Base-by-base conservation (phyloP, 2,113 vertebrate species). In the Rana temporaria region DNA sequence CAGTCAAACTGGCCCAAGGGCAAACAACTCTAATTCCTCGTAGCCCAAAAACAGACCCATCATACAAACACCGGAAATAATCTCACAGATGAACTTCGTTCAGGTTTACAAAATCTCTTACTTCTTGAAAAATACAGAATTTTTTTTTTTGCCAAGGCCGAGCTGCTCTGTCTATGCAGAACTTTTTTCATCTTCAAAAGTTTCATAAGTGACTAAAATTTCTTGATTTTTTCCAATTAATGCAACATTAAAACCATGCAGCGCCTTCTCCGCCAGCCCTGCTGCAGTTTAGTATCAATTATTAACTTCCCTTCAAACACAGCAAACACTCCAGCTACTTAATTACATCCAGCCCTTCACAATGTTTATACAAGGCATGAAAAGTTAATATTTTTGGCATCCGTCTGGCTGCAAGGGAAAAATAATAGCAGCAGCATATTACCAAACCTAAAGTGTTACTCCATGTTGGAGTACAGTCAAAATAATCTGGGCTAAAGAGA, bases 291-390 rank as follows among this genome's bases (percentile, higher is more conserved):
- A 3, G 15, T 59, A 77, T 77, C 38, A 77, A 77, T 77, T 77
- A 77, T 77, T 77, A 77, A 77, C 74, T 77, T 32, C 34, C 48
- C 74, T 63, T 42, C 60, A 77, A 77, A 76, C 32, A 76, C 32
- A n/a, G 26, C 70, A 73, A 73, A 74, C 71, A 74, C 30, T 74
- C 71, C 71, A 32, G 74, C 59, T 48, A 77, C 74, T 64, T 77
- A 63, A 63, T 77, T 64, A 77, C 57, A 64, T 32, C 5, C 30
- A 75, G 72, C 53, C 55, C 72, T 77, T 64, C 74, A 63, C 74
- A 64, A 63, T 77, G 63, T 77, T 77, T 77, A 77, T 63, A 63
- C 59, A 77, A 60, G 30, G 18, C 15, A 56, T 56, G 14, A 8
- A 71, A 71, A 71, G 38, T 52, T 38, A 71, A 55, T 71, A 24